phyloP scores from a whole-genome alignment of 2,113 vertebrate genomes.

The Shinisaurus crocodilurus region DNA sequence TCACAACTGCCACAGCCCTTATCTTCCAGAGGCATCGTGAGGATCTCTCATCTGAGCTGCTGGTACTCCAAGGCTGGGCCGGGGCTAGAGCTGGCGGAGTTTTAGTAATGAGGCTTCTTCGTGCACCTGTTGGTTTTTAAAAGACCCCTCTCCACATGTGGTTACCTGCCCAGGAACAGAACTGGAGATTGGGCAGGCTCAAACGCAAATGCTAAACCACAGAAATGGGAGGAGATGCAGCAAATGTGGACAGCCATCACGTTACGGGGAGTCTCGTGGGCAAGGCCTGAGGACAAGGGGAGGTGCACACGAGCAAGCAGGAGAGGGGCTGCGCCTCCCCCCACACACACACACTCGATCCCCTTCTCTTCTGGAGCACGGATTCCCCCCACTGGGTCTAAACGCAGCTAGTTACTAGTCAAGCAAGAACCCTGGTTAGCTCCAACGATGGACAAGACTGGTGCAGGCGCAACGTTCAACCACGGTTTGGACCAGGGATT shows the following conservation, averaged over 20 bases:
- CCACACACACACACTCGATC: background rate
- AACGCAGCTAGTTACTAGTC: background rate
- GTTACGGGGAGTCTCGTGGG: background rate
- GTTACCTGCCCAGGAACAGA: background rate
- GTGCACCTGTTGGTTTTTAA: background rate
- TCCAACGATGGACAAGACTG: background rate
- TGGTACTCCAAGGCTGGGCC: background rate
- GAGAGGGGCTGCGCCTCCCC: background rate
- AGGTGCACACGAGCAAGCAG: background rate
- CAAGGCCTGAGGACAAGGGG: background rate
- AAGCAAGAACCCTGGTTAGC: background rate
- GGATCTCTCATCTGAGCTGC: background rate
- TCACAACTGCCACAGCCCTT: background rate
- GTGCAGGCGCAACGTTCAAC: background rate
- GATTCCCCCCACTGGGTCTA: background rate
- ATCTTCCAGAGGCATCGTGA: too few species aligned
- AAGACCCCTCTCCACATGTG: too few species aligned
- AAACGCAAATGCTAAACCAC: background rate
- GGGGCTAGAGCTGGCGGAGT: too few species aligned
- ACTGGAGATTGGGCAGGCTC: background rate
- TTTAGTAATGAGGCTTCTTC: background rate
- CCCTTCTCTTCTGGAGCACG: background rate
- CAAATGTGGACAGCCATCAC: background rate
- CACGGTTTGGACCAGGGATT: too few species aligned
- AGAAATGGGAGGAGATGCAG: background rate